A percentile compares a stretch with the other conserved stretches of the same genome.
These are phyloP conservation scores for Protonibea diacanthus DNA, from an alignment of 2,797 vertebrate species.

Conservation along the genomic window DNA sequence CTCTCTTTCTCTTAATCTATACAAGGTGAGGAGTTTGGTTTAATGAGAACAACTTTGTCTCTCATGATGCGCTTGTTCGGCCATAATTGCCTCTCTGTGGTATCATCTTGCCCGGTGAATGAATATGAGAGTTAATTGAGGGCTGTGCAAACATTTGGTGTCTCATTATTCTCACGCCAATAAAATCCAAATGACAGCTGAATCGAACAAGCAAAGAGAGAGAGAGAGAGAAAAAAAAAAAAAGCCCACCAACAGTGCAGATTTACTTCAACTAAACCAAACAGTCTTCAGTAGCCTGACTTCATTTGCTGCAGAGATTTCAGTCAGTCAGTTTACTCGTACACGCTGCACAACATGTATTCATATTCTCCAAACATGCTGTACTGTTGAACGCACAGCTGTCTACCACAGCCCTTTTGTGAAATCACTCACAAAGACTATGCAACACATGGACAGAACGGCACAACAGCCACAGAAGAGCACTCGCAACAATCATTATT, in stretches of 20 bases:
- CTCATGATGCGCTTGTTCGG: slow-evolving; percentile 56
- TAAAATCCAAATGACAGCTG: slow-evolving; percentile 52
- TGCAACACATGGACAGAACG: slow-evolving; percentile 73
- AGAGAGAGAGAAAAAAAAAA: background rate
- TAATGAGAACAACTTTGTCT: slow-evolving; percentile 69
- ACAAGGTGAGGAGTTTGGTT: slow-evolving; percentile 52
- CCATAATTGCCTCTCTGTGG: slow-evolving; percentile 66
- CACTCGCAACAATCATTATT: slow-evolving; percentile 58
- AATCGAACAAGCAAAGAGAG: slow-evolving; percentile 23
- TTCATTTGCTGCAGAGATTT: slow-evolving; percentile 50
- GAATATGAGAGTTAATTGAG: slow-evolving; percentile 64
- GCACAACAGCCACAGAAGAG: slow-evolving; percentile 53
- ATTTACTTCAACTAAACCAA: slow-evolving; percentile 40
- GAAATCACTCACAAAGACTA: slow-evolving; percentile 38
- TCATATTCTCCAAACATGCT: slow-evolving; percentile 49
- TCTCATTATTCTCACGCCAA: slow-evolving; percentile 55
- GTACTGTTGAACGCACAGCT: slow-evolving; percentile 56
- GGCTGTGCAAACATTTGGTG: slow-evolving; percentile 59
- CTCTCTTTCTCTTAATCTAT: slow-evolving; percentile 30
- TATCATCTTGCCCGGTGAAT: slow-evolving; percentile 52
- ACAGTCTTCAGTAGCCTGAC: slow-evolving; percentile 23
- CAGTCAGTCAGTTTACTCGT: slow-evolving; percentile 38
- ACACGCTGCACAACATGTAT: slow-evolving; percentile 41
- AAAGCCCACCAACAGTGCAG: background rate
- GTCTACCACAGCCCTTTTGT: slow-evolving; percentile 29